Conservation (phyloP, 1,140 invertebrate genomes). For the Subanguina moxae region DNA sequence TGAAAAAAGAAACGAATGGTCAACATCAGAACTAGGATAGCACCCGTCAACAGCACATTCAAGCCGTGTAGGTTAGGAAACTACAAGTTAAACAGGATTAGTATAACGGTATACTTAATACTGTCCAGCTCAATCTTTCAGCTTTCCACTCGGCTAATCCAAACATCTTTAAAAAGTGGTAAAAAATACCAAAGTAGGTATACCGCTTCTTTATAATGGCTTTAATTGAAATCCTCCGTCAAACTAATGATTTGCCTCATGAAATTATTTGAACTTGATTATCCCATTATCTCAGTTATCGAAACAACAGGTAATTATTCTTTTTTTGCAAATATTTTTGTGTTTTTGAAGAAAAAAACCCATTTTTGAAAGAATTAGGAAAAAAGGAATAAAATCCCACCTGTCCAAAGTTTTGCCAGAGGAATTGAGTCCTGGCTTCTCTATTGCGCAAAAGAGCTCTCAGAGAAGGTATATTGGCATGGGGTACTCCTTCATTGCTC, state of each 20-base stretch:
- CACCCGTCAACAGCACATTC: slow-evolving; percentile 9
- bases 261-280: no score
- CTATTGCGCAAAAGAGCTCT: neutral
- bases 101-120: no score
- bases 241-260: no score
- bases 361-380: slow-evolving; percentile 1
- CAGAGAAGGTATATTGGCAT: neutral
- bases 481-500: neutral
- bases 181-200: no score
- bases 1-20: slow-evolving; percentile 20
- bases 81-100: slow-evolving; percentile 20
- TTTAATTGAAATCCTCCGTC: no score
- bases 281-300: no score
- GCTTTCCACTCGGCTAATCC: no score
- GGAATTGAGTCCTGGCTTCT: neutral
- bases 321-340: neutral
- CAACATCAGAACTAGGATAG: slow-evolving; percentile 18
- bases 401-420: slow-evolving; percentile 10
- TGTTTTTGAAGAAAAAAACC: neutral
- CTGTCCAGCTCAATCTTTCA: no score
- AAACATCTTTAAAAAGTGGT: no score
- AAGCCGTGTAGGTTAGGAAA: slow-evolving; percentile 26
- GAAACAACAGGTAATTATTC: neutral
- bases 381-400: neutral
- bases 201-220: no score